Evolutionary conservation across 2,888 invertebrate genomes (phyloP).

Genomic region (Melipona bicolor): DNA sequence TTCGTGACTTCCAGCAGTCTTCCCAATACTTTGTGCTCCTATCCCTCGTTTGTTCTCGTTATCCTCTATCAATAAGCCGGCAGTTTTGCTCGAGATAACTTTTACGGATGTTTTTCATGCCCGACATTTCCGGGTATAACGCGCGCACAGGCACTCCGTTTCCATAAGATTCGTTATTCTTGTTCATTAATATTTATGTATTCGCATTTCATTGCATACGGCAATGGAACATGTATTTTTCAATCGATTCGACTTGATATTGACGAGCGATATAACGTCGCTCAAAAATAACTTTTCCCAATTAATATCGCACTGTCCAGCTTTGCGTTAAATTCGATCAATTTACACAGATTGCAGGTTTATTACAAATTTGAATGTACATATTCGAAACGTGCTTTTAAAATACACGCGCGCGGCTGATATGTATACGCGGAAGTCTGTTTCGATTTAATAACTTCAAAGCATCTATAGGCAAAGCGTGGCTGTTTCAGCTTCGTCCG

Average conservation of each 20-base stretch:
- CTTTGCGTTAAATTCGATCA: not conserved
- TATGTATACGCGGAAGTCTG: not conserved
- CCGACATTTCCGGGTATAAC: not conserved
- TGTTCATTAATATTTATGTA: constrained; percentile 16
- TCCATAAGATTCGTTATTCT: constrained; percentile 1
- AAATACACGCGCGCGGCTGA: not conserved
- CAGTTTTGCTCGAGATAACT: constrained; percentile 15
- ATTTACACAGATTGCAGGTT: not conserved
- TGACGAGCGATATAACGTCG: not conserved
- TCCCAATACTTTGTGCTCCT: not conserved
- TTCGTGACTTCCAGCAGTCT: not conserved
- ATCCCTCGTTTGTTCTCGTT: constrained; percentile 7
- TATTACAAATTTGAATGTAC: not conserved
- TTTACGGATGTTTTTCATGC: constrained; percentile 32
- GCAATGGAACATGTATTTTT: not conserved
- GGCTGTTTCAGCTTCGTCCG: not conserved
- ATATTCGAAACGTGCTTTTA: not conserved
- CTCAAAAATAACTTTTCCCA: not conserved
- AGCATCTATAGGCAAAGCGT: not conserved
- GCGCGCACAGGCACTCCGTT: not conserved
- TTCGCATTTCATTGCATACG: not conserved
- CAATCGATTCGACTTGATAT: not conserved
- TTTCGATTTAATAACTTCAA: constrained; percentile 23
- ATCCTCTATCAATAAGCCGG: constrained; percentile 29
- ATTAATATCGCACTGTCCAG: not conserved